Percentiles rank a stretch among this genome's conserved stretches.
These are phyloP conservation scores for Rhegmatorhina hoffmannsi DNA, from an alignment of 2,113 vertebrate genomes.

Conservation along the genomic window DNA sequence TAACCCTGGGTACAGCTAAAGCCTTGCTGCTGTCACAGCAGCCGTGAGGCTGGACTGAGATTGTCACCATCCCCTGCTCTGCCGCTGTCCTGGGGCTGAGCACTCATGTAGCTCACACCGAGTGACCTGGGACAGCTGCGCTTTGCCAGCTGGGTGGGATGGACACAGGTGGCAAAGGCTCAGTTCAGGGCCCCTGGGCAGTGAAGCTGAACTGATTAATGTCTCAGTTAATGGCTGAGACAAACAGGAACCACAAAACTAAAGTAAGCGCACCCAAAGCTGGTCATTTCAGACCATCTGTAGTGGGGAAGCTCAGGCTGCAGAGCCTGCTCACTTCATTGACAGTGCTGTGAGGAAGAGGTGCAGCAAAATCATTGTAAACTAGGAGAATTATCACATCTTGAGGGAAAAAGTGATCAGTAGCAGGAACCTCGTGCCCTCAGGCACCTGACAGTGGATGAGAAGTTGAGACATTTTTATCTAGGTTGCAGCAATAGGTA, in stretches of 20 bases:
- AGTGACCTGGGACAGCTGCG: not conserved
- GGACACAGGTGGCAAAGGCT: accelerated
- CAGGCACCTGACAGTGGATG: not conserved
- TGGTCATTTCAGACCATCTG: not conserved
- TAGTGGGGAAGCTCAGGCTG: not conserved
- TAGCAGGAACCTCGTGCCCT: not conserved
- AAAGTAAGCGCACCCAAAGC: not conserved
- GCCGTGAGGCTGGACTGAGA: not conserved
- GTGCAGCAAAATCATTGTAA: constrained; percentile 17
- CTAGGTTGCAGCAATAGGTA: not conserved
- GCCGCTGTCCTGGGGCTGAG: not conserved
- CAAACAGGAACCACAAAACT: not conserved
- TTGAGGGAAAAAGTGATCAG: not conserved
- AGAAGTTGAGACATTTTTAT: constrained; percentile 1
- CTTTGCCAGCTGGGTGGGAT: accelerated
- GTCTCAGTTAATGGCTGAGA: not conserved
- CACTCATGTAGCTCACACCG: accelerated
- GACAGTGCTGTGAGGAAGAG: not conserved
- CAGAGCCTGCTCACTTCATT: not conserved
- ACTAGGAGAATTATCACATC: constrained; percentile 49
- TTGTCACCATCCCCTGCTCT: accelerated
- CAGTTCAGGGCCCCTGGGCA: not conserved
- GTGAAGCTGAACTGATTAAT: not conserved
- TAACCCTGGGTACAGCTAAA: accelerated
- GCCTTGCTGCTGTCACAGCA: not conserved